phyloP scores from a whole-genome alignment of 2,113 vertebrate genomes.

The Pipra filicauda region DNA sequence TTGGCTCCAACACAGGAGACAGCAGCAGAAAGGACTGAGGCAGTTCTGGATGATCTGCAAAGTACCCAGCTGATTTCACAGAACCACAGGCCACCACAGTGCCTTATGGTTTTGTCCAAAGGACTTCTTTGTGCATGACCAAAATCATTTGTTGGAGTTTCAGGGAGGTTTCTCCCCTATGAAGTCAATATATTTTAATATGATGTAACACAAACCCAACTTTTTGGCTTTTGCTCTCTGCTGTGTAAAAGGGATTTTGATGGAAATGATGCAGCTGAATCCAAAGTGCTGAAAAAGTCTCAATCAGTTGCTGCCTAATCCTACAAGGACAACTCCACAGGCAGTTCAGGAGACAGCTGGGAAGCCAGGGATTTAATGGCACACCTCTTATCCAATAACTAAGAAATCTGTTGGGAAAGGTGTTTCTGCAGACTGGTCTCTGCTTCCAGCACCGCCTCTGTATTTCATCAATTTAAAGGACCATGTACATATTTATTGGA shows the following conservation, averaged over 20 bases:
- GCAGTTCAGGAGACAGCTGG: neutral
- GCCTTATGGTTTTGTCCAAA: neutral
- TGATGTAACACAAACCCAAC: neutral
- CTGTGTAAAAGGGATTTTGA: neutral
- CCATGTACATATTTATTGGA: neutral
- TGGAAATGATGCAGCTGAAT: neutral
- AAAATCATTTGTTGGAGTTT: neutral
- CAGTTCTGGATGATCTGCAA: neutral
- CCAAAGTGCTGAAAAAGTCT: neutral
- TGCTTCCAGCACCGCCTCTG: neutral
- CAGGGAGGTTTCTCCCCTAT: neutral
- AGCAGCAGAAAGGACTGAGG: neutral
- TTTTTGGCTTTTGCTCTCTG: neutral
- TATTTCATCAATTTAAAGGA: neutral
- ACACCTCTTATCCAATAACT: neutral
- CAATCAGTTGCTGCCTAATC: neutral
- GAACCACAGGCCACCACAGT: neutral
- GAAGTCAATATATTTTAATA: neutral
- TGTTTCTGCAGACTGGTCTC: neutral
- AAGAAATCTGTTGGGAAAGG: neutral
- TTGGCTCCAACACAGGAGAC: neutral
- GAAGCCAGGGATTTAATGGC: neutral
- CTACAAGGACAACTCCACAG: neutral
- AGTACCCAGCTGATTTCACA: neutral
- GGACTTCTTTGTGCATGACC: neutral